Evolutionary conservation across 2,113 vertebrate species (phyloP).

Genomic region (Muscicapa adusta): DNA sequence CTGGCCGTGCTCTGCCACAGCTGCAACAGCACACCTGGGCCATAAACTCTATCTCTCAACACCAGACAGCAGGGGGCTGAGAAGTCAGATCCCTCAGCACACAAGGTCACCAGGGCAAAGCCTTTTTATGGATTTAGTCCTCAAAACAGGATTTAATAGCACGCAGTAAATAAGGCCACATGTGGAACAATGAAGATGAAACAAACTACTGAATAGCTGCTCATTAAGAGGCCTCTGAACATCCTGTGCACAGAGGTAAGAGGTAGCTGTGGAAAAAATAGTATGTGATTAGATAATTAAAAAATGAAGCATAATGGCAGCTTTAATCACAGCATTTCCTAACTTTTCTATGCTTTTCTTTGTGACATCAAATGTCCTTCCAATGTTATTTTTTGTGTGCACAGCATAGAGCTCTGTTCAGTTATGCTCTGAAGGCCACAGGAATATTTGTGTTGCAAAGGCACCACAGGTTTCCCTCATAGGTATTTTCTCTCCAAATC

Average conservation of each 20-base stretch:
- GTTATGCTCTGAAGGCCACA: neutral
- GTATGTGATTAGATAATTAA: constrained; percentile 20
- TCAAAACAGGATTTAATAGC: constrained; percentile 63
- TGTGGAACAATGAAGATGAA: constrained; percentile 64
- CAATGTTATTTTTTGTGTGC: neutral
- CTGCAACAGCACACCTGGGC: constrained; percentile 43
- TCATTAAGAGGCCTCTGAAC: constrained; percentile 38
- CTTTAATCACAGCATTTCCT: constrained; percentile 44
- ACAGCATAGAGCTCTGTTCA: neutral
- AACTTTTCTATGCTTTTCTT: neutral
- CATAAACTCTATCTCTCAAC: constrained; percentile 49
- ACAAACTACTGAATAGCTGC: constrained; percentile 17
- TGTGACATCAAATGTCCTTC: neutral
- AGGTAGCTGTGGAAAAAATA: constrained; percentile 37
- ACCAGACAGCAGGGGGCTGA: neutral
- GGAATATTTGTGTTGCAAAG: neutral
- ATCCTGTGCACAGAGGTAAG: constrained; percentile 47
- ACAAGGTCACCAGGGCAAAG: constrained; percentile 50
- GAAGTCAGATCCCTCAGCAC: neutral
- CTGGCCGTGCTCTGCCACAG: neutral
- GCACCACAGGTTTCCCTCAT: neutral
- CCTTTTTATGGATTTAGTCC: constrained; percentile 58
- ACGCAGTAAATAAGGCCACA: constrained; percentile 47
- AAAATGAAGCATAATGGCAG: constrained; percentile 52
- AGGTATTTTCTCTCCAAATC: neutral